Evolutionary conservation across 2,113 vertebrate species (phyloP), one percentile per base, ranked within the genome.

Genomic region (Leptodactylus fuscus): DNA sequence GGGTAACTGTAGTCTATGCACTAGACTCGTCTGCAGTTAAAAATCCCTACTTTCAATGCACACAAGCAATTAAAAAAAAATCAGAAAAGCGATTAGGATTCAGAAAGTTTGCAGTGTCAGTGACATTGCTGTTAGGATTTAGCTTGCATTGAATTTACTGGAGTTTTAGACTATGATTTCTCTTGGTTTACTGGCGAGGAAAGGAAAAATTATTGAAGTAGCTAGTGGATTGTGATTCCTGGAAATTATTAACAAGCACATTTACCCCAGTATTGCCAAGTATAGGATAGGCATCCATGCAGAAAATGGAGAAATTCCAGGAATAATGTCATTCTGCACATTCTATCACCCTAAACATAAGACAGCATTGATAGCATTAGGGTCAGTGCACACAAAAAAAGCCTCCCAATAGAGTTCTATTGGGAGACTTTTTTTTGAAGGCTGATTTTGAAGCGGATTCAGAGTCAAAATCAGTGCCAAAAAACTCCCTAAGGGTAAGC

Each of bases 61-160:
- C 27, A 36, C 29, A 77, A 20, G 29, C 15, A 77, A 55, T 55
- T 34, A 77, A 55, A 18, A 16, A 53, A 77, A n/a, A n/a, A n/a
- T 53, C 44, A 77, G 29, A 55, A 77, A 77, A 32, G 11, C 48
- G 55, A 36, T 73, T 27, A n/a, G 20, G 49, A 20, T 29, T 77
- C 16, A 51, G 27, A 78, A 24, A 24, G 38, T 73, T 29, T 22
- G 70, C 70, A 24, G 38, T 73, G 70, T 73, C 70, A 46, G 70
- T 24, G 70, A 73, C n/a, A 44, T 73, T 27, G 22, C 22, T 71
- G 69, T 22, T 71, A 38, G 44, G 41, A 41, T 44, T 41, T n/a
- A n/a, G 36, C 38, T n/a, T 24, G 22, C 34, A 41, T 71, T 71
- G 41, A 44, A 71, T 71, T 71, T 71, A 22, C 69, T 8, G 24